These are phyloP conservation scores for Cephus pulcher DNA, from an alignment of 2,888 invertebrate species.

Conservation along the genomic window DNA sequence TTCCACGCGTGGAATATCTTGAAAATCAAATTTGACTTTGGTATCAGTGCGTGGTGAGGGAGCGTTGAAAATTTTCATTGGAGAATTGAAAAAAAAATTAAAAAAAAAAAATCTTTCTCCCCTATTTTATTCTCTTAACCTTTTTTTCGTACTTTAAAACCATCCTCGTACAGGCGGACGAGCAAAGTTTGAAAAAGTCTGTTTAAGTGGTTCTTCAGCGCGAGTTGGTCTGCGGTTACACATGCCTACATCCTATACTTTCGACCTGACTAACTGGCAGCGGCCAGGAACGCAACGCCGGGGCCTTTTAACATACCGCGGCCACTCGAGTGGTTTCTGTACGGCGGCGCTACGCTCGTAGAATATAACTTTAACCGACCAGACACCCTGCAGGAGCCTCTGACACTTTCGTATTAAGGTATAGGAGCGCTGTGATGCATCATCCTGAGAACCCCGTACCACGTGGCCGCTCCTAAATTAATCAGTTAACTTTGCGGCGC, in stretches of 20 bases:
- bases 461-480: slow-evolving; percentile 42
- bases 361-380: background rate
- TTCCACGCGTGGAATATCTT: background rate
- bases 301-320: slow-evolving; percentile 50
- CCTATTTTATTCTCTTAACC: background rate
- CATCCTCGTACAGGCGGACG: background rate
- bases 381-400: slow-evolving; percentile 14
- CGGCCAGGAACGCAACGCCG: background rate
- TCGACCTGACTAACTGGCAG: background rate
- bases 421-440: slow-evolving; percentile 31
- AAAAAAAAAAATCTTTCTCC: background rate
- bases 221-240: slow-evolving; percentile 30
- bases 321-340: slow-evolving; percentile 41
- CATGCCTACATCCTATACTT: slow-evolving; percentile 21
- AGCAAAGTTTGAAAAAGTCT: slow-evolving; percentile 23
- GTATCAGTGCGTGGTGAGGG: background rate
- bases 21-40: background rate
- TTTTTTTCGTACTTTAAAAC: background rate
- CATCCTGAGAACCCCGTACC: slow-evolving; percentile 29
- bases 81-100: background rate
- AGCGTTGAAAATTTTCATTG: too few relatives aligned
- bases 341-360: background rate
- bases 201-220: slow-evolving; percentile 33
- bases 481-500: slow-evolving; percentile 14
- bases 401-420: slow-evolving; percentile 17